Percentiles rank a stretch among this genome's conserved stretches.
phyloP scores from a whole-genome alignment of 2,797 vertebrate genomes.

The Pitangus sulphuratus region DNA sequence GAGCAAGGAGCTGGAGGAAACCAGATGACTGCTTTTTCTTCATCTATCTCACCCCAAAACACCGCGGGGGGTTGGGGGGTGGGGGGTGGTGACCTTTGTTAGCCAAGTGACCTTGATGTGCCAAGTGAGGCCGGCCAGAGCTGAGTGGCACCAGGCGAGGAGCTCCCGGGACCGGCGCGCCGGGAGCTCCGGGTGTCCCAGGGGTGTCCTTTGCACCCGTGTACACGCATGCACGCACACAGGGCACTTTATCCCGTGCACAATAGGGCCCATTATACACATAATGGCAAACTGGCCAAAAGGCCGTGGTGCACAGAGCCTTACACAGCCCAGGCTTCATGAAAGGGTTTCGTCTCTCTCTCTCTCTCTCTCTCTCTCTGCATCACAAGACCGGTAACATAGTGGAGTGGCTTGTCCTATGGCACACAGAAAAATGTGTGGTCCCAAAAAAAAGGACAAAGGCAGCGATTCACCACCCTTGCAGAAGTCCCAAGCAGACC shows the following conservation, averaged over 20 bases:
- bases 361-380: neutral
- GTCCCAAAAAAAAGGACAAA: constrained; percentile 7
- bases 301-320: neutral
- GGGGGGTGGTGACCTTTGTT: neutral
- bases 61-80: neutral
- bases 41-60: neutral
- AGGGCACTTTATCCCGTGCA: constrained; percentile 1
- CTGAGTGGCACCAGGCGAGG: rapidly evolving
- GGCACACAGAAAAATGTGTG: neutral
- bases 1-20: neutral
- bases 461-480: neutral
- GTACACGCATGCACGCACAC: neutral
- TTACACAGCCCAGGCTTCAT: neutral
- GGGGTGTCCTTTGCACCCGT: neutral
- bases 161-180: rapidly evolving
- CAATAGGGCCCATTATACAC: constrained; percentile 25
- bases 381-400: constrained; percentile 26
- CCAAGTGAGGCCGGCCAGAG: neutral
- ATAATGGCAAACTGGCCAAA: neutral
- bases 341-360: constrained; percentile 29
- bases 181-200: neutral
- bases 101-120: neutral
- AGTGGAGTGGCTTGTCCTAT: neutral
- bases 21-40: neutral
- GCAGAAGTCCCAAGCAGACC: neutral